These are phyloP conservation scores for Pelobates fuscus DNA, from an alignment of 2,113 vertebrate species.

Conservation along the genomic window DNA sequence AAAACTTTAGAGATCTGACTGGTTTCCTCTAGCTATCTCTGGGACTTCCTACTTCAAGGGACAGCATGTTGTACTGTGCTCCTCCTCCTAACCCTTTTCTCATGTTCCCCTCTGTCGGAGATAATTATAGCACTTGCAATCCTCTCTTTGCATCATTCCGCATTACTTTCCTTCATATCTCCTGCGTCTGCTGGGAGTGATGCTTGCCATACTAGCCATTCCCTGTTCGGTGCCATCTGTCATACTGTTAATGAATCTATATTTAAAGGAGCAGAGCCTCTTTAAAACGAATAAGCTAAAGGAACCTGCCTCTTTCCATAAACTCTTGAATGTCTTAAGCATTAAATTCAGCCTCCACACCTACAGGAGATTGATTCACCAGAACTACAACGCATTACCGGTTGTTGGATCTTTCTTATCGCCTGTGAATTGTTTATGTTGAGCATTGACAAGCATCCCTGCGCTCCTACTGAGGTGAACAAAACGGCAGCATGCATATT, in stretches of 20 bases:
- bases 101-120: constrained; percentile 57
- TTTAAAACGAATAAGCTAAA: neutral
- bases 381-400: no score
- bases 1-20: constrained; percentile 30
- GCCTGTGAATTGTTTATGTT: neutral
- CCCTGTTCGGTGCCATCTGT: constrained; percentile 46
- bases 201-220: constrained; percentile 43
- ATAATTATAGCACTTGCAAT: constrained; percentile 69
- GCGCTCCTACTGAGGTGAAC: neutral
- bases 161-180: constrained; percentile 30
- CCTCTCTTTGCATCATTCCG: constrained; percentile 29
- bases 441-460: neutral
- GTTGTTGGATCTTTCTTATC: no score
- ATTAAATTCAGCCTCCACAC: no score
- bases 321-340: neutral
- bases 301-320: neutral
- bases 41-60: constrained; percentile 44
- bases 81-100: constrained; percentile 37
- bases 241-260: constrained; percentile 27
- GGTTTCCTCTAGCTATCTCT: constrained; percentile 41
- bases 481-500: neutral
- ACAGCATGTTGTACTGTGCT: constrained; percentile 22
- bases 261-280: constrained; percentile 41
- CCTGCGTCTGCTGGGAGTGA: constrained; percentile 30
- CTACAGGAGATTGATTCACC: no score